A percentile compares a stretch with the other conserved stretches of the same genome.
Evolutionary conservation across 92 coral and sea anemone species (phyloP).

Genomic region (Scolanthus callimorphus): DNA sequence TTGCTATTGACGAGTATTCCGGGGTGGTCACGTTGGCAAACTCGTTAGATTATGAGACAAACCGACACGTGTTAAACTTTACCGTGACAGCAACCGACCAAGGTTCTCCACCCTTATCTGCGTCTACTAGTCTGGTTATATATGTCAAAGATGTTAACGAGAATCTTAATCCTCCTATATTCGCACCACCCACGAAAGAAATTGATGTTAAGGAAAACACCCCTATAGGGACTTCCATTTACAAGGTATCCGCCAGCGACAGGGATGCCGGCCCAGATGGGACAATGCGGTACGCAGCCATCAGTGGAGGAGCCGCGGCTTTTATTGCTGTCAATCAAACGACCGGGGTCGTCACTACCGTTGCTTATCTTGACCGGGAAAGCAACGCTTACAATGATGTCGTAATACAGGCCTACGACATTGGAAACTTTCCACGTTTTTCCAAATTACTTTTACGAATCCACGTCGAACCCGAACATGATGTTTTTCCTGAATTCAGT

Average conservation of each 20-base stretch:
- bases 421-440: slow-evolving; percentile 35
- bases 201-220: slow-evolving; percentile 35
- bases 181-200: slow-evolving; percentile 24
- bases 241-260: slow-evolving; percentile 47
- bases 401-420: slow-evolving; percentile 57
- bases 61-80: slow-evolving; percentile 20
- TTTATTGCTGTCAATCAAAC: slow-evolving; percentile 42
- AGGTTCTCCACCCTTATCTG: slow-evolving; percentile 38
- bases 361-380: slow-evolving; percentile 53
- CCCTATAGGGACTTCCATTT: slow-evolving; percentile 34
- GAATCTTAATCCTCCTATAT: slow-evolving; percentile 44
- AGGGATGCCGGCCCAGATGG: slow-evolving; percentile 51
- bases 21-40: slow-evolving; percentile 62
- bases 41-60: slow-evolving; percentile 37
- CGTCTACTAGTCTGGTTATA: slow-evolving; percentile 36
- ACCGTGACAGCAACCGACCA: slow-evolving; percentile 63
- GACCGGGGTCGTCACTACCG: slow-evolving; percentile 63
- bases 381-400: slow-evolving; percentile 44
- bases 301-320: slow-evolving; percentile 53
- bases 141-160: slow-evolving; percentile 55
- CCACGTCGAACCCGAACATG: slow-evolving; percentile 45
- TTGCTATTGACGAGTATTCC: slow-evolving; percentile 49
- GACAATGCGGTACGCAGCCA: slow-evolving; percentile 45
- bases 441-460: slow-evolving; percentile 44
- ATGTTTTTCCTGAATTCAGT: slow-evolving; percentile 56